These are phyloP conservation scores for Bhutanitis thaidina DNA, from an alignment of 2,888 invertebrate genomes.

Conservation along the genomic window DNA sequence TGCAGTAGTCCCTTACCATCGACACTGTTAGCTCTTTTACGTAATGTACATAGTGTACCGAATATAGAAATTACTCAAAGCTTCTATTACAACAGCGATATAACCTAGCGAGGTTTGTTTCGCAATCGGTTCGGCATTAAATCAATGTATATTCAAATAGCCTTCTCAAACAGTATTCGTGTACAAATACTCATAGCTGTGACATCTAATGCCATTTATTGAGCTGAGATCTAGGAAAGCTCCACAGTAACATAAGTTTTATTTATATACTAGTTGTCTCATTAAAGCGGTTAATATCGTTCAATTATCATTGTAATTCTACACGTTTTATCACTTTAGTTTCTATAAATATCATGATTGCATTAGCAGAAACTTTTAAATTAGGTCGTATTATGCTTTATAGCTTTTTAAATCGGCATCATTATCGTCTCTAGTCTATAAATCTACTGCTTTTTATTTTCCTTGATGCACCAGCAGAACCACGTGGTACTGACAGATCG, in stretches of 20 bases:
- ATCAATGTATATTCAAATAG: conserved; percentile 16
- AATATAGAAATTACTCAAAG: too few relatives aligned
- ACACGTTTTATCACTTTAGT: not conserved
- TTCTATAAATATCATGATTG: not conserved
- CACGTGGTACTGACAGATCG: too few relatives aligned
- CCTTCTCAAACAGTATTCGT: conserved; percentile 61
- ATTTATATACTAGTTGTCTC: not conserved
- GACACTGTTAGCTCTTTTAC: too few relatives aligned
- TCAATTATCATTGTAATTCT: conserved; percentile 5
- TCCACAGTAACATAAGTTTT: conserved; percentile 34
- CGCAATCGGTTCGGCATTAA: conserved; percentile 21
- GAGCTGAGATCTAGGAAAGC: conserved; percentile 58
- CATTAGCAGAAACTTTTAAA: too few relatives aligned
- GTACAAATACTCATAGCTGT: conserved; percentile 69
- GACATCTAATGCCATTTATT: conserved; percentile 75
- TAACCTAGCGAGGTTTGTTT: conserved; percentile 4
- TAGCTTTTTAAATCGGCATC: too few relatives aligned
- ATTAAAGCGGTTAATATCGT: not conserved
- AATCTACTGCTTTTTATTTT: too few relatives aligned
- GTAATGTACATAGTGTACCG: too few relatives aligned
- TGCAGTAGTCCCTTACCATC: too few relatives aligned
- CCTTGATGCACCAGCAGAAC: too few relatives aligned
- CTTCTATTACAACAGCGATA: too few relatives aligned
- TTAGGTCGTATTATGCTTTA: too few relatives aligned
- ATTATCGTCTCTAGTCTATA: too few relatives aligned